These are phyloP conservation scores for Macrochelys suwanniensis DNA, from an alignment of 2,797 vertebrate species.

Conservation along the genomic window DNA sequence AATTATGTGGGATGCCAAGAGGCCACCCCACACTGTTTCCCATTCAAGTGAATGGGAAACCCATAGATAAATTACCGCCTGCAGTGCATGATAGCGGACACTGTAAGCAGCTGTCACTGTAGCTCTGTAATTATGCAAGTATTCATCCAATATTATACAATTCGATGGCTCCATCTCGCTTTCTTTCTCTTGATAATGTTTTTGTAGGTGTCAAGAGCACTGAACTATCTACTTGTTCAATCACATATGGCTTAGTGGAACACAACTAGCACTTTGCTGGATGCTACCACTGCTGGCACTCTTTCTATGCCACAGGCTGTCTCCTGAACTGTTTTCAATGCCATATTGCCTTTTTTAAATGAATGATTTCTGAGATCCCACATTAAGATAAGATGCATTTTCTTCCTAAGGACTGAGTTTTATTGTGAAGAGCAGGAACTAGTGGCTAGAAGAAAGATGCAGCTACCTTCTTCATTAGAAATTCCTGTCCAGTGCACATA, in stretches of 20 bases:
- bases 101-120: slow-evolving; percentile 65
- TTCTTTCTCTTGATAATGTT: slow-evolving; percentile 69
- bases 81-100: neutral
- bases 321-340: neutral
- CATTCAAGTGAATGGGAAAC: slow-evolving; percentile 69
- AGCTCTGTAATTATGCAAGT: slow-evolving; percentile 73
- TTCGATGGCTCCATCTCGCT: slow-evolving; percentile 67
- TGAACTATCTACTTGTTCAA: slow-evolving; percentile 38
- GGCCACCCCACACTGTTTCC: slow-evolving; percentile 35
- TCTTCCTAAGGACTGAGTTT: neutral
- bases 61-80: slow-evolving; percentile 75
- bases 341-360: neutral
- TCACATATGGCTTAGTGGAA: neutral
- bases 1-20: slow-evolving; percentile 54
- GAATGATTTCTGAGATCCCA: neutral
- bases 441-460: neutral
- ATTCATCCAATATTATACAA: slow-evolving; percentile 68
- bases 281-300: neutral
- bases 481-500: neutral
- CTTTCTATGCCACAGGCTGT: neutral
- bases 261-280: neutral
- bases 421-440: neutral
- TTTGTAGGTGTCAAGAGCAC: slow-evolving; percentile 69
- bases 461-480: neutral
- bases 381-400: neutral